Base-by-base conservation (phyloP, 2,888 invertebrate species). In the Pandemis heparana region DNA sequence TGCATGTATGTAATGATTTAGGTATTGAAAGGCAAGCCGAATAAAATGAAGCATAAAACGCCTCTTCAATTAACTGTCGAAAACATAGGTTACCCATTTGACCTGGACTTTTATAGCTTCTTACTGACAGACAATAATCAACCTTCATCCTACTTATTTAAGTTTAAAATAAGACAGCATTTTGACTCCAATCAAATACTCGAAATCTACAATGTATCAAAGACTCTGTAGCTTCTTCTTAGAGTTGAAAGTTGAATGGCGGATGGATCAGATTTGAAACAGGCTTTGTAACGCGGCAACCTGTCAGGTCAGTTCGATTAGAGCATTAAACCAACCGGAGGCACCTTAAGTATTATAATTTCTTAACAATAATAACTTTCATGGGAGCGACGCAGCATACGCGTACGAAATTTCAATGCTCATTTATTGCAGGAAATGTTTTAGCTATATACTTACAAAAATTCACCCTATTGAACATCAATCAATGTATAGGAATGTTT, bases 291-390 rank as follows among this genome's bases (percentile, higher is more conserved):
- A 32, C 0, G 23, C 43, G n/a, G n/a, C 48, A 71, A 71, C 71
- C 71, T 71, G 71, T 71, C 56, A 41, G 46, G 46, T 23, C 64
- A 71, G 59, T 65, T 32, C 7, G 46, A 23, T 43, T 43, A 59
- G 59, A 67, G 67, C 43, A 53, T 18, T 18, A 18, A 53, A 53
- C 16, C 53, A 53, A 53, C 18, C 9, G 53, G 53, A 53, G 53
- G 18, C 53, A 53, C 18, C 10, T 5, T 12, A 5, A 5, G 48
- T 6, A n/a, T 6, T n/a, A 48, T 6, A 6, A n/a, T n/a, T 6
- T 6, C 6, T 4, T 5, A 5, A 48, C 14, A 48, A 48, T n/a
- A 48, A 48, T 12, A 46, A 8, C 41, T 41, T 41, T 41, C 41
- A 41, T 8, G 8, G 41, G n/a, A 32, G n/a, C 48, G 48, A 48